Evolutionary conservation across 2,113 vertebrate species (phyloP), one percentile per base, ranked within the genome.

Genomic region (Corythornis vintsioides): DNA sequence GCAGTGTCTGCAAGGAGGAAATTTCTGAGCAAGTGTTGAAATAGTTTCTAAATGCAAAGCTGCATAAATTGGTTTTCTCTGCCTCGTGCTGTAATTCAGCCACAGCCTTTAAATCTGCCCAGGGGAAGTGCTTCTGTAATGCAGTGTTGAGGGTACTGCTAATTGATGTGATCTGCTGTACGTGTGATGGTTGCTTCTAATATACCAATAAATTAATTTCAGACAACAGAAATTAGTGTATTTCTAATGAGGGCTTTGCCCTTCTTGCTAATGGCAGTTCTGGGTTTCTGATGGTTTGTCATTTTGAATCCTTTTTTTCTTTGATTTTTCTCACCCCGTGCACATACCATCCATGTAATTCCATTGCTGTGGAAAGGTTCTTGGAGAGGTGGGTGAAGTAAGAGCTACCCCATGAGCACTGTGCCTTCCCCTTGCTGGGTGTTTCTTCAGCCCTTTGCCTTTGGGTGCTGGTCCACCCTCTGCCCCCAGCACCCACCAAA

Each of bases 161-260:
- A 48, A 48, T 48, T 48, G 47, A 48, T 48, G 47, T 48, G 47
- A 48, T 48, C 47, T 48, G 47, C 10, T 48, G 47, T 48, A 48
- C 10, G 20, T 48, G 47, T 9, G 64, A 3, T 5, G 45, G 13
- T 9, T 2, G 0, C 35, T 50, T 5, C 38, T 29, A 2, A 7
- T 45, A 81, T 13, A 29, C 48, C 13, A 28, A 21, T 6, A 8
- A 50, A 60, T n/a, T 45, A 14, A 45, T 10, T 24, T 81, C 78
- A 42, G 69, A 13, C 20, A 7, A 28, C 43, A 76, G 43, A 35
- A 93, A 76, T 79, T 22, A 45, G 47, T 0, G 8, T 74, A 31
- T 52, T 90, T 52, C n/a, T 50, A 20, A 47, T 13, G 24, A 56
- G 15, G 33, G 42, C 52, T 77, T 42, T 74, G 56, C 70, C 65